Base-by-base conservation (phyloP, 2,113 vertebrate species). In the Sturnus vulgaris region DNA sequence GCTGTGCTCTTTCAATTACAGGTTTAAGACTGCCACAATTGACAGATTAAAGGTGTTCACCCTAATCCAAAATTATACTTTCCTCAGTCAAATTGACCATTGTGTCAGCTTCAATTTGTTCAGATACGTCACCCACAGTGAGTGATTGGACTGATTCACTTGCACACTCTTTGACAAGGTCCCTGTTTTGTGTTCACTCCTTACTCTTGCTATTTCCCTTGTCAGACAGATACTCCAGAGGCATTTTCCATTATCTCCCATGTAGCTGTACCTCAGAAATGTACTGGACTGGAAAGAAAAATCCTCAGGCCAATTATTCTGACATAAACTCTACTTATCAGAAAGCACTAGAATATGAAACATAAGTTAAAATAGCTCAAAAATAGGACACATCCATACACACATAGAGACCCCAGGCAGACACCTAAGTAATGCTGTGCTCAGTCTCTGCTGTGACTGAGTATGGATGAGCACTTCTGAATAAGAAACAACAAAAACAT, bases 311-410 rank as follows among this genome's bases (percentile, higher is more conserved):
- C 70, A 93, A 93, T 96, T 97, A 96, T 95, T 85, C 82, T 94
- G 78, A 96, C 90, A 97, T 92, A 96, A 95, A 95, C 94, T 96
- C 90, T 88, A 95, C 90, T 95, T 97, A 95, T 92, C 94, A 92
- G 72, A 94, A 96, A 90, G 90, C 90, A 86, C 90, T 90, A 90
- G 90, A 96, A 97, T 96, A 95, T 82, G 76, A 94, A 94, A 85
- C 24, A 3, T 52, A 75, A 86, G 93, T 96, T 94, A 90, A 97
- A 97, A 96, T 75, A 94, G 72, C 86, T 94, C 68, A 92, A 88
- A 96, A 96, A 90, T 84, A 93, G 92, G 60, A 78, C 42, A 42
- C 76, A 50, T 33, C 24, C 78, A 40, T 21, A 16, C 44, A 81
- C 53, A 69, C 44, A 75, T 2, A 75, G 2, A 82, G 46, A 94